These are phyloP conservation scores for Streblospio benedicti DNA, from an alignment of 1,140 invertebrate genomes.

Conservation along the genomic window DNA sequence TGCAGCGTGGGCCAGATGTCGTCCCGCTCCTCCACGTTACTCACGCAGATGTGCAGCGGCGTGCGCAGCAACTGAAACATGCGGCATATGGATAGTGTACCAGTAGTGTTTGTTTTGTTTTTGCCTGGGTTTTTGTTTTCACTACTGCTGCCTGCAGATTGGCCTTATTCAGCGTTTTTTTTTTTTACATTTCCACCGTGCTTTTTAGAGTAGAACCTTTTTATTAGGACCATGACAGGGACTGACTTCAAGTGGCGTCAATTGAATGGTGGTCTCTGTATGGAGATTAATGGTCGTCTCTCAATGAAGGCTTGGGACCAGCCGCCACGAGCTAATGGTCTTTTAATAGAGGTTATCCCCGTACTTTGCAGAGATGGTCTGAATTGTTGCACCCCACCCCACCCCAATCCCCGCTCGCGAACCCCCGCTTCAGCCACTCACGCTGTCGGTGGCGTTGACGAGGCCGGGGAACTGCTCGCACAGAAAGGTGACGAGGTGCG, in stretches of 20 bases:
- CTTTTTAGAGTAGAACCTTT: not conserved
- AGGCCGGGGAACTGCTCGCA: conserved; percentile 13
- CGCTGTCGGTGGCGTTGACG: conserved; percentile 15
- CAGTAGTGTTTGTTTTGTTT: not conserved
- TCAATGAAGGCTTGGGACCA: too few relatives aligned
- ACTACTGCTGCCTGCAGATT: not conserved
- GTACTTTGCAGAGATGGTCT: not conserved
- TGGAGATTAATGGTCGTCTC: too few relatives aligned
- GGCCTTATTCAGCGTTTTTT: not conserved
- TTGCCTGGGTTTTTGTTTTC: too few relatives aligned
- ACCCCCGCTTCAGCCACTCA: not conserved
- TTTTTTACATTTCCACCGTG: not conserved
- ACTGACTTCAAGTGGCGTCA: not conserved
- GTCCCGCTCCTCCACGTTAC: conserved; percentile 13
- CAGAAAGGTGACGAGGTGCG: conserved; percentile 12
- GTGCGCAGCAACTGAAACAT: conserved; percentile 12
- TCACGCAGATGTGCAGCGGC: conserved; percentile 16
- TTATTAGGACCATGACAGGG: not conserved
- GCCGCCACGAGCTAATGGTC: too few relatives aligned
- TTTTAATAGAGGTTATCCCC: not conserved
- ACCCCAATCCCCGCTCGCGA: not conserved
- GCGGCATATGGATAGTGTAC: not conserved
- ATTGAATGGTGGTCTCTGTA: too few relatives aligned
- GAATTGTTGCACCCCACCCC: not conserved
- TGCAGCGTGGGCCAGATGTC: conserved; percentile 17